Evolutionary conservation across 2,888 invertebrate genomes (phyloP), one percentile per base, ranked within the genome.

Genomic region (Harpagoxenus sublaevis): DNA sequence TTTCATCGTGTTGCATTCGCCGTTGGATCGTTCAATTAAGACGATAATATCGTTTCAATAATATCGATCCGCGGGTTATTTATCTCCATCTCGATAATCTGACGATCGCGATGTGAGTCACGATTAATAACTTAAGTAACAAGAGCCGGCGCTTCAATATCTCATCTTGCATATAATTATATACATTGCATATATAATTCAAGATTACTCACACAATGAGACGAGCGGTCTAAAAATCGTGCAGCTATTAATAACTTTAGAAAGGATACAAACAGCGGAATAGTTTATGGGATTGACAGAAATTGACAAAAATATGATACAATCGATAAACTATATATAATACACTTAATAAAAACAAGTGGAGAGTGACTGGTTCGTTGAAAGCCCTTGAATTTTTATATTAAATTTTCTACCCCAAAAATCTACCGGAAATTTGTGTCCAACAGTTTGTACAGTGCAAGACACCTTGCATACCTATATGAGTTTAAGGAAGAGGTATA

Each of bases 21-120:
- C 10, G 6, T 60, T 35, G 57, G 48, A 79, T 71, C 79, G 73
- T 57, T 79, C 79, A 79, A 79, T 79, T 79, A 79, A 73, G 48
- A 35, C 35, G 60, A 79, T 78, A 78, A 68, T 79, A 73, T 73
- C 60, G 60, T 79, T 79, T 79, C 79, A 73, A 79, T 73, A 79
- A 73, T 39, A 39, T 73, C 79, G 57, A 79, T 71, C 73, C 73
- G 57, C 57, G 23, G 23, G 74, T 73, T 79, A 48, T 73, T 79
- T 42, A 57, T 60, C 35, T 48, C 45, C 6, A 57, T 73, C 73
- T 39, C 57, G 73, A 79, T 60, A 79, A 79, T 71, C 74, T 35
- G 8, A 23, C 79, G 18, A 79, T 79, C 60, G 79, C 57, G 35
- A 60, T 71, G 23, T 23, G 45, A 57, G 57, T 79, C 35, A 39